A percentile compares a stretch with the other conserved stretches of the same genome.
Evolutionary conservation across 2,113 vertebrate genomes (phyloP).

Genomic region (Hipposideros armiger): DNA sequence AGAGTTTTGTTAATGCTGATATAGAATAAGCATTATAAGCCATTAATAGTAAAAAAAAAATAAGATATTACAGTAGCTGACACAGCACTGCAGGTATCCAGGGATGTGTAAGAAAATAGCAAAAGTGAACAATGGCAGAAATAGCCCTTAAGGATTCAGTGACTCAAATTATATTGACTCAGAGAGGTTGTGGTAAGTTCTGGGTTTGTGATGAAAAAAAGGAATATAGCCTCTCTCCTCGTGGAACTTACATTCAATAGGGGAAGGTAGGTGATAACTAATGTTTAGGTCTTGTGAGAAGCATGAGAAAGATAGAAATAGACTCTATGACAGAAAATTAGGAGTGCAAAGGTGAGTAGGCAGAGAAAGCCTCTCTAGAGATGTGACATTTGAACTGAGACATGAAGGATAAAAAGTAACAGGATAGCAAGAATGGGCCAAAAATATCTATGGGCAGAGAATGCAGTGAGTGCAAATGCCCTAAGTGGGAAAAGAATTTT

Average conservation of each 20-base stretch:
- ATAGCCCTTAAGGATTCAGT: not conserved
- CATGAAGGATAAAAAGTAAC: not conserved
- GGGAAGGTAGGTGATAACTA: not conserved
- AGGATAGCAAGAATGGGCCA: not conserved
- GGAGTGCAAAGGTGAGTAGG: not conserved
- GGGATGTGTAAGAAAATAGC: not conserved
- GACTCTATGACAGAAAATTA: not conserved
- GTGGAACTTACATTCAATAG: not conserved
- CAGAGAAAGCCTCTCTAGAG: not conserved
- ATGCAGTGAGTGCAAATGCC: not conserved
- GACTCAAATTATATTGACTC: not conserved
- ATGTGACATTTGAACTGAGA: not conserved
- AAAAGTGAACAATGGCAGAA: not conserved
- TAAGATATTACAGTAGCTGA: not conserved
- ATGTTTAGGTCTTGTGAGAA: not conserved
- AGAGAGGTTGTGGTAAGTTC: not conserved
- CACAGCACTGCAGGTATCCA: not conserved
- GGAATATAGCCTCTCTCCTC: not conserved
- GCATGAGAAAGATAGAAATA: not conserved
- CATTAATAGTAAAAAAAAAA: not conserved
- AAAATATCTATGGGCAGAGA: not conserved
- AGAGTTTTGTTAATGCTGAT: not conserved
- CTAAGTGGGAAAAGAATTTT: not conserved
- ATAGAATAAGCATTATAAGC: not conserved
- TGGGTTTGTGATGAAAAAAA: not conserved